A percentile compares a stretch with the other conserved stretches of the same genome.
Evolutionary conservation across 2,888 invertebrate species (phyloP).

Genomic region (Diadegma fenestrale): DNA sequence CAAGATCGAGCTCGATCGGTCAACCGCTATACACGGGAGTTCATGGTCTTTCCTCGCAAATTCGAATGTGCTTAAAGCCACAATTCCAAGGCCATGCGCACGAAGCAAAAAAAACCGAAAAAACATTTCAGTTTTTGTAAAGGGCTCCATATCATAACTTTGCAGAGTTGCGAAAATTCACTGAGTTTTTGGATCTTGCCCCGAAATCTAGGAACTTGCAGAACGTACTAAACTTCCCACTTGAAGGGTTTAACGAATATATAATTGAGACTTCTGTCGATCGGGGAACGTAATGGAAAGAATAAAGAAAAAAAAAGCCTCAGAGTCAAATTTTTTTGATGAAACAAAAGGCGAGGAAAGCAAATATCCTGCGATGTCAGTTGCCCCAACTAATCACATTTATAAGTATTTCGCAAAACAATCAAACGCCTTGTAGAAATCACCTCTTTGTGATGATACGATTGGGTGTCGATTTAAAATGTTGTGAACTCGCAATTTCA

Average conservation of each 20-base stretch:
- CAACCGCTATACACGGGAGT: slow-evolving; percentile 48
- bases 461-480: neutral
- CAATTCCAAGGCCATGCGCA: slow-evolving; percentile 35
- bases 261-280: neutral
- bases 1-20: slow-evolving; percentile 61
- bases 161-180: neutral
- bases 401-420: neutral
- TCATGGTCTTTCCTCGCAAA: slow-evolving; percentile 45
- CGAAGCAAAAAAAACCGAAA: neutral
- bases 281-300: too few relatives aligned
- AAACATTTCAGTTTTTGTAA: neutral
- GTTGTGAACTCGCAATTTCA: neutral
- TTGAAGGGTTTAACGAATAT: neutral
- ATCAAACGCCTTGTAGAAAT: neutral
- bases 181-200: neutral
- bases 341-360: neutral
- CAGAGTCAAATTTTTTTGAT: neutral
- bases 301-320: neutral
- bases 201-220: neutral
- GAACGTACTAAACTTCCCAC: neutral
- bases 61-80: slow-evolving; percentile 33
- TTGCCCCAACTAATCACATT: neutral
- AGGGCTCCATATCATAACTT: neutral
- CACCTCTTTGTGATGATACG: neutral
- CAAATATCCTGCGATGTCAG: neutral